These are phyloP conservation scores for Pseudochirops cupreus DNA, from an alignment of 2,797 vertebrate genomes.

Conservation along the genomic window DNA sequence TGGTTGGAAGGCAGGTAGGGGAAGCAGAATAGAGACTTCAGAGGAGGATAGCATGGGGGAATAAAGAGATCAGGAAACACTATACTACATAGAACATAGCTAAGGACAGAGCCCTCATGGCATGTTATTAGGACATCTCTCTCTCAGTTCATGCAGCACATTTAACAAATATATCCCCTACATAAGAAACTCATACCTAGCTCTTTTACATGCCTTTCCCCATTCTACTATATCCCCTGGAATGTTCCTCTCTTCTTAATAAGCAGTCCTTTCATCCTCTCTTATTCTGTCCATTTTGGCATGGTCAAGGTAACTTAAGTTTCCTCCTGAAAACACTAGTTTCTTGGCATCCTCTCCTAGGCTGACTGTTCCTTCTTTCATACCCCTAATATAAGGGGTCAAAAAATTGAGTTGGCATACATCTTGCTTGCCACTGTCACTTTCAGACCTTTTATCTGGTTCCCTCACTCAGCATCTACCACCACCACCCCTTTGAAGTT, in stretches of 20 bases:
- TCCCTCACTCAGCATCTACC: background rate
- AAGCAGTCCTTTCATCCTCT: background rate
- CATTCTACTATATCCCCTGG: background rate
- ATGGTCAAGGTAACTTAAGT: background rate
- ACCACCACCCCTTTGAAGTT: background rate
- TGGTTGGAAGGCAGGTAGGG: background rate
- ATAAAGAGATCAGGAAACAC: background rate
- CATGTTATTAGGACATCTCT: background rate
- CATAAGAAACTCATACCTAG: background rate
- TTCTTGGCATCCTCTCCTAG: background rate
- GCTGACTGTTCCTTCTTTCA: background rate
- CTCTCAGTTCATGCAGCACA: background rate
- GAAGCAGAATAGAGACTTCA: background rate
- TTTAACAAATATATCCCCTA: background rate
- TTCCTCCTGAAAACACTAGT: background rate
- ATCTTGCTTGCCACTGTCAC: background rate
- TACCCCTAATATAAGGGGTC: background rate
- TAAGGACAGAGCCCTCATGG: background rate
- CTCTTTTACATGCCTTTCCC: background rate
- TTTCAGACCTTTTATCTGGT: background rate
- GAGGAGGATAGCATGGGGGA: too few relatives aligned
- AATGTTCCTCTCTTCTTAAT: background rate
- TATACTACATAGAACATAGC: background rate
- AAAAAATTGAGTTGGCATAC: background rate
- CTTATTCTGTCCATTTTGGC: background rate